These are phyloP conservation scores for Corythornis leucogaster DNA, from an alignment of 2,797 vertebrate genomes.

Conservation along the genomic window DNA sequence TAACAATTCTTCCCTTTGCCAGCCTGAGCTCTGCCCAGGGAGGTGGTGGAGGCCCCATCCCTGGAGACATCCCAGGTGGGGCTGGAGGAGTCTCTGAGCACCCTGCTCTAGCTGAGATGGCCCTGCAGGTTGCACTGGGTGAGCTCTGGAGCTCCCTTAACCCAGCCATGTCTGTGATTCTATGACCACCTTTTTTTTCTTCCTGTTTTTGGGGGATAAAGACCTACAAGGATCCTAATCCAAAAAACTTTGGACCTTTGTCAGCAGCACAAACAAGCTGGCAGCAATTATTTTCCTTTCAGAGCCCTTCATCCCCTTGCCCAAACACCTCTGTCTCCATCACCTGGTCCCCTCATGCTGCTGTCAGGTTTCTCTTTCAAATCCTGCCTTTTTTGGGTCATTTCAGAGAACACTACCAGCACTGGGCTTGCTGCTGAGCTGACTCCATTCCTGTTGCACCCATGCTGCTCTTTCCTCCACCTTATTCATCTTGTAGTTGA, in stretches of 20 bases:
- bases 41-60: not conserved
- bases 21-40: not conserved
- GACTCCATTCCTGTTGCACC: not conserved
- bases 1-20: not conserved
- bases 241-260: not conserved
- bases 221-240: not conserved
- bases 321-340: fast-evolving
- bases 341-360: fast-evolving
- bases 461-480: fast-evolving
- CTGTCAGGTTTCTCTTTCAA: not conserved
- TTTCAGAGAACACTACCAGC: fast-evolving
- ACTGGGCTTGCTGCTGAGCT: not conserved
- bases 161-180: no score
- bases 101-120: no score
- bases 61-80: no score
- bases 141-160: no score
- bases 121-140: no score
- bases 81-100: no score
- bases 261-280: fast-evolving
- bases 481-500: not conserved
- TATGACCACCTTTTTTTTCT: no score
- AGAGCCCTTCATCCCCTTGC: not conserved
- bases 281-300: not conserved
- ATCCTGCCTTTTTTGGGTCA: not conserved
- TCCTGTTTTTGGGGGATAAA: not conserved